These are phyloP conservation scores for Dicrurus megarhynchus DNA, from an alignment of 2,113 vertebrate species.

Conservation along the genomic window DNA sequence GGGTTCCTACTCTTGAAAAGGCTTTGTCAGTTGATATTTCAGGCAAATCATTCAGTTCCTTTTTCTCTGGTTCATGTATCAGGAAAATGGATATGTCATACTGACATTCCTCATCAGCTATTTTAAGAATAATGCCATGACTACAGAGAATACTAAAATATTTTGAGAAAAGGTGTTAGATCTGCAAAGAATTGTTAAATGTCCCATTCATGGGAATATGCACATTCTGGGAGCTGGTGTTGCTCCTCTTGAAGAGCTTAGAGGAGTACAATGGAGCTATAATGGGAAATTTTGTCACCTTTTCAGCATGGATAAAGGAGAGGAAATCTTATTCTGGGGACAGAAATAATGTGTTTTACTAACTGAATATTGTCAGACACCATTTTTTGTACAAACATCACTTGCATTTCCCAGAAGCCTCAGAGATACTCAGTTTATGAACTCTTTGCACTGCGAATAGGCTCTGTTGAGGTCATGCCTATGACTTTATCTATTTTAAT, in stretches of 20 bases:
- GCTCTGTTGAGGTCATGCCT: not conserved
- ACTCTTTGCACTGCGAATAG: not conserved
- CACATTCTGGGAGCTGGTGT: not conserved
- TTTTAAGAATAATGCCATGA: slow-evolving; percentile 19
- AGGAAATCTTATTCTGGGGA: not conserved
- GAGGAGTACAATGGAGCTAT: not conserved
- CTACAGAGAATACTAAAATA: slow-evolving; percentile 18
- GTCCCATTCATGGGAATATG: not conserved
- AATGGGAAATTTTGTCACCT: not conserved
- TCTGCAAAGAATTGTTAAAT: slow-evolving; percentile 25
- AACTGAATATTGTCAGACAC: not conserved
- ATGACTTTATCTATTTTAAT: not conserved
- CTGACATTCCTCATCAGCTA: not conserved
- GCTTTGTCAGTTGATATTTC: not conserved
- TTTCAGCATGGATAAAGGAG: not conserved
- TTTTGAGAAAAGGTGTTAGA: slow-evolving; percentile 11
- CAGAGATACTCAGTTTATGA: not conserved
- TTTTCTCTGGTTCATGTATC: not conserved
- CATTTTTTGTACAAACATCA: not conserved
- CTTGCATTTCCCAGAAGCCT: not conserved
- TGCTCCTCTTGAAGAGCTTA: not conserved
- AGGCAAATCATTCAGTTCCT: not conserved
- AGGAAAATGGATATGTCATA: slow-evolving; percentile 3
- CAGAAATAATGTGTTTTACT: not conserved
- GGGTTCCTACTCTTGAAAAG: not conserved